Evolutionary conservation across 2,113 vertebrate genomes (phyloP), one percentile per base, ranked within the genome.

Genomic region (Nesospiza acunhae): DNA sequence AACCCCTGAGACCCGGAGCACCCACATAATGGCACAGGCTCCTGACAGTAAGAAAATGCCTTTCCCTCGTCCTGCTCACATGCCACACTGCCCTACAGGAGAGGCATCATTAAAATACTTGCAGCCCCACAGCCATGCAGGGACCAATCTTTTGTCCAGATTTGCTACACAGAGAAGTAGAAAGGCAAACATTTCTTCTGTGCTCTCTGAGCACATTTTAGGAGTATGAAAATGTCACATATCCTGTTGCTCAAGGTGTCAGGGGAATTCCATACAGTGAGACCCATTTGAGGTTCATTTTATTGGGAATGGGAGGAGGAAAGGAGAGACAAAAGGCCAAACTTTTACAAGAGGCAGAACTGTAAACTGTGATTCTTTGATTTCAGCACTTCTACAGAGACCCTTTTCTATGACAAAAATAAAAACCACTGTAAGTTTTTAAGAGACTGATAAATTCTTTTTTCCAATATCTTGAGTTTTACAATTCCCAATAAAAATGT

Each of bases 1-100:
- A 30, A 15, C 22, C 47, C 50, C n/a, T 35, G 39, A 50, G 20
- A 50, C 9, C 12, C 67, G 47, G 10, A 76, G 35, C 2, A 3
- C 7, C 6, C 3, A 1, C 56, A 55, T 28, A 39, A 30, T 1
- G 10, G 47, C 47, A 62, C n/a, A 30, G 22, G 13, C 19, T 49
- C 28, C 58, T 68, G 27, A 7, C 39, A 72, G 12, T 2, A 20
- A 49, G 5, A 31, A 69, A 80, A 35, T 13, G 1, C 10, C 22
- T 58, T 53, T 72, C 27, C 44, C 26, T 62, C 63, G 20, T 21
- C 37, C n/a, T 0, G 0, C 27, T 68, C 39, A 24, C 19, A 4
- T 23, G 31, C 10, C 2, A 2, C 35, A 31, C 21, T 68, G 10
- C 18, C 35, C 8, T 9, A 16, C 0, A 64, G 16, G 15, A 92